Evolutionary conservation across 2,113 vertebrate species (phyloP).

Genomic region (Peucedramus taeniatus): DNA sequence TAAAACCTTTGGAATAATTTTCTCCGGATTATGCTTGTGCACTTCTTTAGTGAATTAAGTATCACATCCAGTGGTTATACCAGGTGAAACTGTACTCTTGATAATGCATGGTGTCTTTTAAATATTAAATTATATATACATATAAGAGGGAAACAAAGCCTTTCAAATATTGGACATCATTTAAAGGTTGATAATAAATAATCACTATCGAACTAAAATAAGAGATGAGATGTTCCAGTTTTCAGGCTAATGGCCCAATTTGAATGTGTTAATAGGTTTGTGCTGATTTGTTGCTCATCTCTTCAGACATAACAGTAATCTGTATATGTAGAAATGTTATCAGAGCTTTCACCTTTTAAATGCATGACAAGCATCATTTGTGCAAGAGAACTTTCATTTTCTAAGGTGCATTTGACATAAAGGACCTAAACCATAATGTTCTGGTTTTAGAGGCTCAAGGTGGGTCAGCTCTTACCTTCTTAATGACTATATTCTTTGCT

Average conservation of each 20-base stretch:
- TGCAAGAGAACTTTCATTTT: background rate
- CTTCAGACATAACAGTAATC: background rate
- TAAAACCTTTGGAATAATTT: background rate
- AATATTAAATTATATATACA: background rate
- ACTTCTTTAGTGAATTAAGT: background rate
- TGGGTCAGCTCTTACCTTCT: background rate
- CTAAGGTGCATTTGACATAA: background rate
- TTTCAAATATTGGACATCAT: background rate
- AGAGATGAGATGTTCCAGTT: background rate
- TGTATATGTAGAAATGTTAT: background rate
- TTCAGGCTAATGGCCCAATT: background rate
- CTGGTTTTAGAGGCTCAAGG: background rate
- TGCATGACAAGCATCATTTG: background rate
- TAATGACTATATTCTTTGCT: background rate
- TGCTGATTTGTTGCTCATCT: background rate
- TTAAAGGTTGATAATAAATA: background rate
- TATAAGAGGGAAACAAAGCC: background rate
- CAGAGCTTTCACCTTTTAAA: background rate
- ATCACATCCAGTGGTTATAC: background rate
- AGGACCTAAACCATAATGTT: background rate
- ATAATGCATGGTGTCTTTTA: background rate
- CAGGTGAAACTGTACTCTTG: background rate
- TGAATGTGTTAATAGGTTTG: background rate
- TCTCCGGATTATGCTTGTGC: background rate
- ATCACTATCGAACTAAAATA: background rate